Base-by-base conservation (phyloP, 2,113 vertebrate species). In the Narcine bancroftii region DNA sequence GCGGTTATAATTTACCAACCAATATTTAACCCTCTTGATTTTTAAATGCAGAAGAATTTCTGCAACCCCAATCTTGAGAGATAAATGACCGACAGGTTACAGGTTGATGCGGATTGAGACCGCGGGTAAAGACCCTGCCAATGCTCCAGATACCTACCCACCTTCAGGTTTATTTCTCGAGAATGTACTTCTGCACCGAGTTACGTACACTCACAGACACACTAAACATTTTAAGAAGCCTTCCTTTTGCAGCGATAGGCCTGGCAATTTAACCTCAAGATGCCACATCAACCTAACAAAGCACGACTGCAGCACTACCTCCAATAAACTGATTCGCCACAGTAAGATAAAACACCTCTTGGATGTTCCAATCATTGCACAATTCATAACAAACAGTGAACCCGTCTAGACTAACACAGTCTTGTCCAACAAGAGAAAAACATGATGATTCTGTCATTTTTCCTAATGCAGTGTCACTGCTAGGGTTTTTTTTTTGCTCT, bases 201-300 rank as follows among this genome's bases (percentile, higher is more conserved):
- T 71, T n/a, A 69, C 66, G 47, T 7, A 11, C 63, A 91, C 24
- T 66, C 63, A 69, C 65, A 69, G 65, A 66, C 66, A 69, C 6
- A 69, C 66, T 69, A 21, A 69, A n/a, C 42, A 91, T 69, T 65
- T 91, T 47, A 69, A 69, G 39, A 71, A 39, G 89, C 39, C 29
- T 91, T 24, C 39, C 26, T 11, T 24, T 45, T 47, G 21, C 36
- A 71, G 65, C 42, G 47, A 56, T 56, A 85, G 39, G 60, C 85
- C 39, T 42, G 53, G n/a, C 83, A 60, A 63, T 89, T 7, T 65
- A 91, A 45, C 42, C 89, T 69, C 89, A 69, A 26, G 24, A 71
- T 91, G 63, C 65, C 89, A 91, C 42, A 91, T 91, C 63, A 91
- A 69, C 89, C 66, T 39, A 60, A 60, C 81, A 87, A 87, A 87